These are phyloP conservation scores for Drosophila kepulauana DNA, from an alignment of 1,140 invertebrate species.

Conservation along the genomic window DNA sequence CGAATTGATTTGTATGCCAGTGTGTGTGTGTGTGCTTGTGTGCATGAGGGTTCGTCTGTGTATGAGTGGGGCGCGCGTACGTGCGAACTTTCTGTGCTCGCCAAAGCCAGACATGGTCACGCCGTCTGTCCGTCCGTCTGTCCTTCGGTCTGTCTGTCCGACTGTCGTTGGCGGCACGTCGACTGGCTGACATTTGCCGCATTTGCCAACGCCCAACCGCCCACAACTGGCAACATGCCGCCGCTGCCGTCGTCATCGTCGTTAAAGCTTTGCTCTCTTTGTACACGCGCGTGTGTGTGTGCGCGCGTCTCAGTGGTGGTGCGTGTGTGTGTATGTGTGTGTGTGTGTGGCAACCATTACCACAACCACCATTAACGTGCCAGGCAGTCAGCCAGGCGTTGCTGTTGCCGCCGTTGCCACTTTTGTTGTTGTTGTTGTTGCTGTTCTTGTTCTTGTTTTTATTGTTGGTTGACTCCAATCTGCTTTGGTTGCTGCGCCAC, in stretches of 20 bases:
- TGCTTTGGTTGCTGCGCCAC: slow-evolving; percentile 83
- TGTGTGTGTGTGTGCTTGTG: slow-evolving; percentile 49
- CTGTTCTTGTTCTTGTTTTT: slow-evolving; percentile 75
- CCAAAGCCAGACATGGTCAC: slow-evolving; percentile 82
- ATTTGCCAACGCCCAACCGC: slow-evolving; percentile 70
- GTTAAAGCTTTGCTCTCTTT: slow-evolving; percentile 54
- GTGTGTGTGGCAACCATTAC: slow-evolving; percentile 78
- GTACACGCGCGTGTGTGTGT: slow-evolving; percentile 31
- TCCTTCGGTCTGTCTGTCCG: slow-evolving; percentile 58
- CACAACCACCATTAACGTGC: slow-evolving; percentile 82
- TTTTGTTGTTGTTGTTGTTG: slow-evolving; percentile 53
- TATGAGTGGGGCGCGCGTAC: slow-evolving; percentile 57
- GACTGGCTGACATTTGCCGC: slow-evolving; percentile 82
- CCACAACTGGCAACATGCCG: slow-evolving; percentile 71
- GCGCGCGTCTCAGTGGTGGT: slow-evolving; percentile 43
- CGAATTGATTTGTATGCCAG: slow-evolving; percentile 79
- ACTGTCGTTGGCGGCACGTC: slow-evolving; percentile 73
- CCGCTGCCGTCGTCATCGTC: slow-evolving; percentile 48
- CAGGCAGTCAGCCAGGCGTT: slow-evolving; percentile 75
- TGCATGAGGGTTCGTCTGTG: slow-evolving; percentile 41
- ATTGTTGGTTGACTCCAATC: slow-evolving; percentile 84
- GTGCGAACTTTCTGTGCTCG: slow-evolving; percentile 73
- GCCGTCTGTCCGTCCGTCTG: slow-evolving; percentile 68
- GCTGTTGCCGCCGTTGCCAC: slow-evolving; percentile 60
- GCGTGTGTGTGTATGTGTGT: slow-evolving; percentile 42